Evolutionary conservation across 2,113 vertebrate species (phyloP).

Genomic region (Protobothrops mucrosquamatus): DNA sequence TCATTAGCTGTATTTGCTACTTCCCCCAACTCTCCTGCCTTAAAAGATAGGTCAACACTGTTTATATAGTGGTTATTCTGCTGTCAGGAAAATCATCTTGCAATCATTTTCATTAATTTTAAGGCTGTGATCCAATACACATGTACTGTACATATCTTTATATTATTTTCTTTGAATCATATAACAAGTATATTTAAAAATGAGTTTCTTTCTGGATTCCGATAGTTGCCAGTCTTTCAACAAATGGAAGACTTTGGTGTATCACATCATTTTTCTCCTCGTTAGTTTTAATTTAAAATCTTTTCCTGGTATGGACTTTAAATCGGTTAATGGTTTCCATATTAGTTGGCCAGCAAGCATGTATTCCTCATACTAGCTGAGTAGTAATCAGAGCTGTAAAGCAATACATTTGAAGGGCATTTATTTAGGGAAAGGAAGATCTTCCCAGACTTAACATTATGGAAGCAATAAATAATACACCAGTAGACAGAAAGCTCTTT

Average conservation of each 20-base stretch:
- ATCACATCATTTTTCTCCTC: background rate
- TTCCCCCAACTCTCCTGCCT: background rate
- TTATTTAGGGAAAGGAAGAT: background rate
- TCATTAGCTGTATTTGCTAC: background rate
- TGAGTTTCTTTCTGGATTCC: background rate
- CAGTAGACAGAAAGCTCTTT: background rate
- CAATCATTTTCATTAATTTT: background rate
- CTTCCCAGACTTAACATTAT: background rate
- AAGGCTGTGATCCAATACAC: background rate
- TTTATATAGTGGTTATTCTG: background rate
- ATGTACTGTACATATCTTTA: background rate
- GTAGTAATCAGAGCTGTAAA: background rate
- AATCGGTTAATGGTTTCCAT: background rate
- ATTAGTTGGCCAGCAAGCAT: background rate
- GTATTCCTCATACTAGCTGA: background rate
- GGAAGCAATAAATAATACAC: background rate
- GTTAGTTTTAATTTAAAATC: background rate
- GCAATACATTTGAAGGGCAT: background rate
- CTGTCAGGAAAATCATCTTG: background rate
- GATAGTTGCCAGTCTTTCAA: background rate
- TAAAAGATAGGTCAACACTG: background rate
- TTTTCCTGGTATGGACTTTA: background rate
- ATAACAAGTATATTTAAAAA: background rate
- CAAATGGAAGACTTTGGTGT: background rate
- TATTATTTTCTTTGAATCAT: background rate